phyloP scores from a whole-genome alignment of 2,797 vertebrate genomes.

The Scomberomorus guttatus region DNA sequence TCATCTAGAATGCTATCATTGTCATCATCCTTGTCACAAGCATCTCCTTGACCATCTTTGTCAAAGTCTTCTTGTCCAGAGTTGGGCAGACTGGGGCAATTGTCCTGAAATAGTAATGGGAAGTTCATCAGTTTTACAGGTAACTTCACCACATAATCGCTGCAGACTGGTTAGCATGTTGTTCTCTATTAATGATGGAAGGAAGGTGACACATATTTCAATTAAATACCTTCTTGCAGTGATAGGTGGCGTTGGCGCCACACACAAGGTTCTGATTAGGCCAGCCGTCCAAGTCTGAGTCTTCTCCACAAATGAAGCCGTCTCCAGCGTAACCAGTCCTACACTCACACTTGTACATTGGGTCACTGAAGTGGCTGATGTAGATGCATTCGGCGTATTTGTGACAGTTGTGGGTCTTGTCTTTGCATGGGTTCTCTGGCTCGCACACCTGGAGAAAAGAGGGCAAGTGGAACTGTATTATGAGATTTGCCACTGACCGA shows the following conservation, averaged over 20 bases:
- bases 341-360: slow-evolving; percentile 98
- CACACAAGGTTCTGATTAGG: slow-evolving; percentile 96
- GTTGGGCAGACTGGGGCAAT: slow-evolving; percentile 96
- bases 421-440: slow-evolving; percentile 96
- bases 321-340: slow-evolving; percentile 96
- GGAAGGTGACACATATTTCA: neutral
- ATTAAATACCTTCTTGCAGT: slow-evolving; percentile 93
- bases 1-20: slow-evolving; percentile 95
- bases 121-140: neutral
- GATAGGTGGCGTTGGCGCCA: slow-evolving; percentile 93
- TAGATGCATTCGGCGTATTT: slow-evolving; percentile 94
- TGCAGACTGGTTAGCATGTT: too few relatives aligned
- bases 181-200: neutral
- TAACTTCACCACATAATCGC: neutral
- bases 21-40: slow-evolving; percentile 98
- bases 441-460: slow-evolving; percentile 90
- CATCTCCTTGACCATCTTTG: slow-evolving; percentile 96
- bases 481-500: neutral
- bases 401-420: slow-evolving; percentile 95
- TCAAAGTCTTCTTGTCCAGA: slow-evolving; percentile 99
- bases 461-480: neutral
- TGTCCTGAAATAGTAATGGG: slow-evolving; percentile 87
- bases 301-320: slow-evolving; percentile 95
- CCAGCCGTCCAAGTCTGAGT: slow-evolving; percentile 99
- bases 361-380: slow-evolving; percentile 96